Conservation (phyloP, 1,140 invertebrate species). For the Patella vulgata region DNA sequence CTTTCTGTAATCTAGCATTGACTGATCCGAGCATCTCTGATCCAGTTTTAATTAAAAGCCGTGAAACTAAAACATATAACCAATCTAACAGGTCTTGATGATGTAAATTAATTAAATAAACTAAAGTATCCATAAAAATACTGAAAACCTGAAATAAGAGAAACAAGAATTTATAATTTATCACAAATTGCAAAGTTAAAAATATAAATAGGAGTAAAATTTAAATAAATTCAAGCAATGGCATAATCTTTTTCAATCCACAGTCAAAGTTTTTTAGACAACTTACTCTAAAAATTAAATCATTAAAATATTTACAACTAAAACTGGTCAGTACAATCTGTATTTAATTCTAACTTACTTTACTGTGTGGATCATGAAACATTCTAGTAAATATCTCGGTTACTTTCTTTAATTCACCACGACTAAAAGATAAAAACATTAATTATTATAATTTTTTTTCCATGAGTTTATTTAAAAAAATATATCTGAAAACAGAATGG, state of each 20-base stretch:
- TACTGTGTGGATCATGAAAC: constrained; percentile 98
- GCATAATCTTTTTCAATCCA: too few species aligned
- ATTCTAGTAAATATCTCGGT: constrained; percentile 94
- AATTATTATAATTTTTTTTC: too few species aligned
- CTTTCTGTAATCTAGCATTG: constrained; percentile 87
- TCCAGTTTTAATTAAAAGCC: constrained; percentile 87
- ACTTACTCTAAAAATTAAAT: neutral
- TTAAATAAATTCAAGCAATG: too few species aligned
- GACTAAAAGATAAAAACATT: constrained; percentile 52
- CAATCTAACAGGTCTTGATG: constrained; percentile 87
- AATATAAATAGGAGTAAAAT: neutral
- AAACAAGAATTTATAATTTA: constrained; percentile 9
- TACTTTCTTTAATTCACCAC: constrained; percentile 78
- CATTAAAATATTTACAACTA: neutral
- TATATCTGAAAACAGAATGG: constrained; percentile 5
- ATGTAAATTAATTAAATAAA: constrained; percentile 88
- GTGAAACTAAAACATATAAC: constrained; percentile 85
- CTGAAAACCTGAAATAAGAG: constrained; percentile 78
- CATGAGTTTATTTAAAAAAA: too few species aligned
- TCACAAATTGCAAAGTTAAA: neutral
- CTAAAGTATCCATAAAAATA: constrained; percentile 90
- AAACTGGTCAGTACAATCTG: neutral
- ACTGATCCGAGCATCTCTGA: constrained; percentile 89
- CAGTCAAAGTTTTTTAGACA: too few species aligned
- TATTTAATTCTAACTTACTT: constrained; percentile 68